Evolutionary conservation across 2,888 invertebrate species (phyloP).

Genomic region (Tenthredo distinguenda): DNA sequence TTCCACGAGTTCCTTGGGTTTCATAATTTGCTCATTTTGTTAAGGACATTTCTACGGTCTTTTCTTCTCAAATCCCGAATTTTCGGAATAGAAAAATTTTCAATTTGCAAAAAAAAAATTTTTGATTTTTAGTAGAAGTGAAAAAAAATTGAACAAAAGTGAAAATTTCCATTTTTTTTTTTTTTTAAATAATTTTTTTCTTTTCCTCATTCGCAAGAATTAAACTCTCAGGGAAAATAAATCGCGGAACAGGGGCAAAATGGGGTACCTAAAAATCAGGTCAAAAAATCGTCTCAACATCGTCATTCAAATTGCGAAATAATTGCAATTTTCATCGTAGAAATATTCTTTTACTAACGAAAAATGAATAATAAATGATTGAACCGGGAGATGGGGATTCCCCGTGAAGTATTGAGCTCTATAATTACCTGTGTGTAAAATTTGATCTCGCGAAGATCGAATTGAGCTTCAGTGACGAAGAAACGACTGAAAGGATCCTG

Average conservation of each 20-base stretch:
- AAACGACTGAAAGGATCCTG: slow-evolving; percentile 89
- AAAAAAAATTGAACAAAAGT: no score
- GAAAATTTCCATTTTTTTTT: no score
- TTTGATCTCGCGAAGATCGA: slow-evolving; percentile 89
- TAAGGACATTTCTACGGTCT: not conserved
- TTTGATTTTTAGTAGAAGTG: no score
- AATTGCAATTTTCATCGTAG: not conserved
- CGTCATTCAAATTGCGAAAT: not conserved
- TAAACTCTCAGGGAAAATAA: not conserved
- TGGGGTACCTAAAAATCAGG: not conserved
- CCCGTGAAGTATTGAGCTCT: not conserved
- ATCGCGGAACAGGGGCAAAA: no score
- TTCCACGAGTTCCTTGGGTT: no score
- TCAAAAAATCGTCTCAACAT: not conserved
- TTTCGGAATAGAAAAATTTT: not conserved
- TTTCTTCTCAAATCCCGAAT: not conserved
- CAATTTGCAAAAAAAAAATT: not conserved
- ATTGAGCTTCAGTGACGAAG: slow-evolving; percentile 91
- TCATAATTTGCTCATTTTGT: no score
- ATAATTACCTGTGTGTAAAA: slow-evolving; percentile 88
- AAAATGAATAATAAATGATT: not conserved
- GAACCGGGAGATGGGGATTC: not conserved
- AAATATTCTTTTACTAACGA: not conserved
- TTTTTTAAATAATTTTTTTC: no score
- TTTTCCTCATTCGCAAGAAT: no score